These are phyloP conservation scores for Eledone cirrhosa DNA, from an alignment of 2,888 invertebrate species.

Conservation along the genomic window DNA sequence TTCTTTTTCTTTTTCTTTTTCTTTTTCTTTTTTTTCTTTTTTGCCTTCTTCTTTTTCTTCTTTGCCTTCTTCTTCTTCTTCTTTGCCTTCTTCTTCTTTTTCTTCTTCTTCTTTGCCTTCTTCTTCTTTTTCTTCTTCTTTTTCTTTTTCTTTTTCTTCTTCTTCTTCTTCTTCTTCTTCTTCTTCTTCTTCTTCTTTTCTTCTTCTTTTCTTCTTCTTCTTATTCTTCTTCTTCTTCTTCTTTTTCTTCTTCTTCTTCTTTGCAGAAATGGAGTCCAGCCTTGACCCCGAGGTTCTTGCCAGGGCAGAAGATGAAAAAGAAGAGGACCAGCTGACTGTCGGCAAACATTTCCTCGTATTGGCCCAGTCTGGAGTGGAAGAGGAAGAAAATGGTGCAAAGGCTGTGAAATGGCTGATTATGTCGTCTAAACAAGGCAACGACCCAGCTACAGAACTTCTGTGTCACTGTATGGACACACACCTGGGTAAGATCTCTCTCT, in stretches of 20 bases:
- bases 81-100: neutral
- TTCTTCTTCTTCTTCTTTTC: neutral
- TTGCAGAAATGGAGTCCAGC: neutral
- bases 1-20: neutral
- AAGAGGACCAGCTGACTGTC: conserved; percentile 49
- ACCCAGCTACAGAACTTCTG: conserved; percentile 84
- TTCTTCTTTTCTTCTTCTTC: neutral
- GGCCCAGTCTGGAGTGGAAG: conserved; percentile 46
- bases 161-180: neutral
- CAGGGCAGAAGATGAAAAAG: conserved; percentile 49
- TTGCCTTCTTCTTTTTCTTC: neutral
- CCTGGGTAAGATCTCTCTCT: conserved; percentile 43
- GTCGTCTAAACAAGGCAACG: conserved; percentile 90
- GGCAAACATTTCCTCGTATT: conserved; percentile 53
- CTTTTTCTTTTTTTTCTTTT: neutral
- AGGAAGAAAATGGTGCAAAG: conserved; percentile 76
- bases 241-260: neutral
- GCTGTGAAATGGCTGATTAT: conserved; percentile 92
- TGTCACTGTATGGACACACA: conserved; percentile 57
- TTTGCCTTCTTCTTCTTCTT: neutral
- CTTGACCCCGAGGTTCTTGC: conserved; percentile 20
- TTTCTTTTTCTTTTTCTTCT: neutral
- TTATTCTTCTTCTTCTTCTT: neutral
- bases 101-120: neutral
- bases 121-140: neutral